Base-by-base conservation (phyloP, 2,888 invertebrate species). In the Phlogophora meticulosa region DNA sequence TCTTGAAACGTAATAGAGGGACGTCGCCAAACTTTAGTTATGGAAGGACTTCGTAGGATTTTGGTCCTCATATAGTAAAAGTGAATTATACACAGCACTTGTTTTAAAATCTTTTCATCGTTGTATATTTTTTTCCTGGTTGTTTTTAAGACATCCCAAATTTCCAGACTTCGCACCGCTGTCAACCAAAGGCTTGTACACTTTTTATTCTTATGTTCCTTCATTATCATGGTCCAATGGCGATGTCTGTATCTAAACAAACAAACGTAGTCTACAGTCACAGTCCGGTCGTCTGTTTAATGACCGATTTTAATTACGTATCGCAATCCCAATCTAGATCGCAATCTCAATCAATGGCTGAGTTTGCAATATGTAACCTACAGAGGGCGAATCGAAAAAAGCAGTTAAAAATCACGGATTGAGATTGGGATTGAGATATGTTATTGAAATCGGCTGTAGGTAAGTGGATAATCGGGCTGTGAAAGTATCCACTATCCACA, bases 191-290 rank as follows among this genome's bases (percentile, higher is more conserved):
- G 75, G 0, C 89, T 87, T 7, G 82, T 79, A 32, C 81, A 64
- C 58, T 87, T 91, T 51, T 85, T 87, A 42, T 84, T 84, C 60
- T 90, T 88, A 66, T 91, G 86, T 65, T 94, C 93, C 70, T 88
- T 90, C 9, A 94, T 48, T 69, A 94, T 93, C 87, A 93, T 90
- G 55, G 88, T 90, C 95, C 94, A 95, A 34, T 86, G 87, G 0
- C 94, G 91, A 64, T 93, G 93, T 80, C 89, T 91, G 65, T 82
- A 92, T 74, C 95, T 94, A 74, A n/a, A 28, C 0, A 51, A 62
- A 53, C 1, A 58, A 51, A 28, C 2, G 1, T 17, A 36, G 34
- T 28, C 42, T 15, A 28, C 15, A n/a, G n/a, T 20, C 17, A 51
- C 22, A 42, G 32, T 17, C 34, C 4, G 34, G 34, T 36, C 17